Evolutionary conservation across 2,797 vertebrate species (phyloP), one percentile per base, ranked within the genome.

Genomic region (Hapalemur alaotrensis): DNA sequence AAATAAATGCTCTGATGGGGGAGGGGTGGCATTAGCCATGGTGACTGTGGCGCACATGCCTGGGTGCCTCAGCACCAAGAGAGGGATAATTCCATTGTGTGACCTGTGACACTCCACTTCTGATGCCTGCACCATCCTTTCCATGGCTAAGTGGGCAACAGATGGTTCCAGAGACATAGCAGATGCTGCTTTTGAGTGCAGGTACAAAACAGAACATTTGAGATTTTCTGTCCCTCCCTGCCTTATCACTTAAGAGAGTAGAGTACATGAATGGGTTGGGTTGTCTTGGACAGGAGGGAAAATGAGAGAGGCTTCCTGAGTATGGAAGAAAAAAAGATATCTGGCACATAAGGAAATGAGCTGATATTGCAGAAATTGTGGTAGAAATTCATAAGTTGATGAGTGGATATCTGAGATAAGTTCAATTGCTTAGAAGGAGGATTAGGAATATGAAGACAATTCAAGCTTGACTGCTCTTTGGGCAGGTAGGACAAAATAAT

Each of bases 171-270:
- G 52, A 93, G 65, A 83, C 73, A 13, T 1, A 84, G 78, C 98
- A 98, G 98, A 98, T 98, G 98, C 90, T 96, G 93, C 95, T 85
- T 98, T 97, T 97, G 95, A 97, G 88, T 94, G 57, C 96, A 96
- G 97, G 96, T 98, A 97, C 96, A 95, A 98, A 97, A 79, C 63
- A 87, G 91, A 93, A 96, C 94, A 88, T 92, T 91, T 82, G 76
- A 95, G 91, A 59, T 75, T 91, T 95, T 88, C n/a, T 43, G 10
- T 23, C 12, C 86, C 61, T 92, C 80, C 67, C 57, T 80, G 87
- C 57, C 25, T 83, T 76, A 17, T 50, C 72, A 23, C 5, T 89
- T 92, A 87, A 86, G 79, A 92, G 79, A 92, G 85, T 54, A 69
- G 59, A 73, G 32, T 54, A 25, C 48, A 7, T 94, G 91, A 97